Conservation (phyloP, 2,888 invertebrate genomes). For the Macropis europaea region DNA sequence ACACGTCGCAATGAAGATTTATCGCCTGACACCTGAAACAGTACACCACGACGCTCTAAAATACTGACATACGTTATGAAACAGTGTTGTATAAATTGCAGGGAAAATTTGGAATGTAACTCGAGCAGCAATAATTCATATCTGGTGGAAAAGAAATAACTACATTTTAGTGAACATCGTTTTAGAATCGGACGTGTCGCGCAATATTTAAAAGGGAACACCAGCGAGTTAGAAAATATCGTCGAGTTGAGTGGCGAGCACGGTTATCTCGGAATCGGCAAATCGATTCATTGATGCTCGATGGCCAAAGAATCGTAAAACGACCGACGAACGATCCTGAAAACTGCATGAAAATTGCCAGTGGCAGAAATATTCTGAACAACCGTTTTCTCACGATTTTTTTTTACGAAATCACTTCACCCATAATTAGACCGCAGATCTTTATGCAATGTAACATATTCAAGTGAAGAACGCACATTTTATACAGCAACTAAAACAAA, state of each 20-base stretch:
- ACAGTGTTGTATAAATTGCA: too few species aligned
- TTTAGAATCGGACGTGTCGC: neutral
- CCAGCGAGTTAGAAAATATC: slow-evolving; percentile 11
- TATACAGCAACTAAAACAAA: too few species aligned
- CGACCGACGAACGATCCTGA: neutral
- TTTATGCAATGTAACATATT: too few species aligned
- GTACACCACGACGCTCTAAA: too few species aligned
- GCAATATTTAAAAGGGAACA: slow-evolving; percentile 23
- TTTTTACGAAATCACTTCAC: neutral
- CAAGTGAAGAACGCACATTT: too few species aligned
- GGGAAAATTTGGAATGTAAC: too few species aligned
- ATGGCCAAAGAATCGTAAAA: neutral
- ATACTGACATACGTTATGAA: too few species aligned
- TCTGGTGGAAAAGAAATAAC: too few species aligned
- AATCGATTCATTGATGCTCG: slow-evolving; percentile 21
- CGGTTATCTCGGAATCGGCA: slow-evolving; percentile 28
- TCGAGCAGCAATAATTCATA: too few species aligned
- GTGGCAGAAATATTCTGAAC: neutral
- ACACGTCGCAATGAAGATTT: too few species aligned
- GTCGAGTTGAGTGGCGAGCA: slow-evolving; percentile 5
- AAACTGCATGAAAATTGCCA: slow-evolving; percentile 3
- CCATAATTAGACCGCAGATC: neutral
- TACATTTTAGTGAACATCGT: neutral
- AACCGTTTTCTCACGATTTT: neutral
- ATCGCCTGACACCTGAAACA: too few species aligned